Base-by-base conservation (phyloP, 2,797 vertebrate species). In the Botia almorhae region DNA sequence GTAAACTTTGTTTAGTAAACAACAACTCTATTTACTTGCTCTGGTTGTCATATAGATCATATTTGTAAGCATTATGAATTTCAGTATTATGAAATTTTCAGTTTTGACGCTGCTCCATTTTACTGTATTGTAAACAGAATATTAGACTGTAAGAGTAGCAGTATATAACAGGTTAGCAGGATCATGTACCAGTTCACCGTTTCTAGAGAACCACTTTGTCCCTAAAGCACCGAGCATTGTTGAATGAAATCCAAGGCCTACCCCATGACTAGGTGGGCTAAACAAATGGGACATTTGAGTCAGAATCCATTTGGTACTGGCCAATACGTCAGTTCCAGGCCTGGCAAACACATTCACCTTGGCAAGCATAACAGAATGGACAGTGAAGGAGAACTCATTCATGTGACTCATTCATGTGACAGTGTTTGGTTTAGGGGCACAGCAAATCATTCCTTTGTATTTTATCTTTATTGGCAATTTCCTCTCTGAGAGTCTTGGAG, bases 271-370 rank as follows among this genome's bases (percentile, higher is more conserved):
- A 1, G 81, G 87, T 0, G 95, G 94, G 82, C 95, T 96, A 83
- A 96, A 81, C 7, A 97, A 90, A 89, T 97, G 95, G 84, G 93
- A 94, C 0, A 74, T 91, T 76, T 91, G 90, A 0, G 92, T 92
- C 81, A 95, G 89, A 76, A 96, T 88, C 91, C 91, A 92, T 79
- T 81, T 92, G 87, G 89, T 95, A 89, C 93, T 96, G 72, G 94
- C 94, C 2, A 96, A 0, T 13, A 95, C 81, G 64, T 94, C 95
- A 0, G 93, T 94, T 77, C 74, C 29, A 0, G 93, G 94, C n/a
- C 95, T 92, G 48, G 93, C 91, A 65, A 95, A 81, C 93, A 95
- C 95, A 85, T 96, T 94, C 86, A 94, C 94, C 0, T 95, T 92
- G 11, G 93, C 94, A 82, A 95, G 92, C 70, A 94, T 29, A 95